Percentiles rank a stretch among this genome's conserved stretches.
Conservation (phyloP, 1,140 invertebrate species). For the Ceratina calcarata region DNA sequence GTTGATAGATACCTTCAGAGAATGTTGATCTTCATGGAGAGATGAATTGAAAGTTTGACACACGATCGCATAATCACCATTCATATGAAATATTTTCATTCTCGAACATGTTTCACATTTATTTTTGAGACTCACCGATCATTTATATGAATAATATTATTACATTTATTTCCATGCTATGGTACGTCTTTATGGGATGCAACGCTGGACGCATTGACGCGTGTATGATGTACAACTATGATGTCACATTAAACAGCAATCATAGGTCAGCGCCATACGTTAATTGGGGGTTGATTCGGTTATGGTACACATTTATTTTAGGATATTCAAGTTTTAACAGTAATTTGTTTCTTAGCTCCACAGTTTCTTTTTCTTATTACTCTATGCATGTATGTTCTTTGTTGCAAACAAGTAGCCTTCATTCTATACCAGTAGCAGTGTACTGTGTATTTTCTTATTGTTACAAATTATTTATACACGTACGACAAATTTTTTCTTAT, state of each 20-base stretch:
- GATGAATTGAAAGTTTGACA: conserved; percentile 25
- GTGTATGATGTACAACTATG: conserved; percentile 78
- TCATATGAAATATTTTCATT: conserved; percentile 60
- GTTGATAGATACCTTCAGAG: conserved; percentile 8
- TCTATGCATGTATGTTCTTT: conserved; percentile 56
- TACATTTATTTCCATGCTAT: conserved; percentile 79
- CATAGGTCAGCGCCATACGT: conserved; percentile 80
- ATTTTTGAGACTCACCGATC: conserved; percentile 49
- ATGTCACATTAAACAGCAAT: conserved; percentile 79
- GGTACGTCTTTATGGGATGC: conserved; percentile 77
- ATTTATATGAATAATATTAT: conserved; percentile 68
- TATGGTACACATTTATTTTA: conserved; percentile 72
- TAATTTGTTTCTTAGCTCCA: conserved; percentile 48
- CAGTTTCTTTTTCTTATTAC: conserved; percentile 44
- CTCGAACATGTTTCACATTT: conserved; percentile 55
- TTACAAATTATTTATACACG: conserved; percentile 39
- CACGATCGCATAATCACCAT: conserved; percentile 23
- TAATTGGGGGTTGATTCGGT: conserved; percentile 72
- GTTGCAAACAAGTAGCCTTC: conserved; percentile 11
- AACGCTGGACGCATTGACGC: conserved; percentile 78
- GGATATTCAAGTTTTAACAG: conserved; percentile 42
- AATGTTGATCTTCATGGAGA: conserved; percentile 14
- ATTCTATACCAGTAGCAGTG: conserved; percentile 15
- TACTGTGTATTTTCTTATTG: background rate
- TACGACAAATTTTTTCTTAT: conserved; percentile 21